Evolutionary conservation across 2,888 invertebrate species (phyloP).

Genomic region (Falcaria lacertinaria): DNA sequence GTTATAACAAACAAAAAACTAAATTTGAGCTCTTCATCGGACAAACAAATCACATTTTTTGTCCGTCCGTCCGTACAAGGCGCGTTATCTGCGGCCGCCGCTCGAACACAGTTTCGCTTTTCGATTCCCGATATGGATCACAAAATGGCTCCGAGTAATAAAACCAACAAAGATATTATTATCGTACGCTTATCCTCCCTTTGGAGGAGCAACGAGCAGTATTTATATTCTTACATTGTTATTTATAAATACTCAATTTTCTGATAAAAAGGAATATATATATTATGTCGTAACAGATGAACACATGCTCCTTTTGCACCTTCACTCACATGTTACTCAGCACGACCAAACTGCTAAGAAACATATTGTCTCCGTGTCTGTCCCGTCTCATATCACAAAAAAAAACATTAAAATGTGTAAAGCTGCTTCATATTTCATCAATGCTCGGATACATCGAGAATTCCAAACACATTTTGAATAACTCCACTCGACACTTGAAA

Average conservation of each 20-base stretch:
- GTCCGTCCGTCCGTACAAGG: slow-evolving; percentile 20
- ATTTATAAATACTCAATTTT: neutral
- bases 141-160: neutral
- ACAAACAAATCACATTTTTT: slow-evolving; percentile 65
- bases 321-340: too few relatives aligned
- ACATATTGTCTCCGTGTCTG: too few relatives aligned
- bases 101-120: slow-evolving; percentile 44
- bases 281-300: too few relatives aligned
- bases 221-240: neutral
- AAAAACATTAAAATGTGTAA: too few relatives aligned
- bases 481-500: slow-evolving; percentile 9
- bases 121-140: slow-evolving; percentile 24
- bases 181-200: neutral
- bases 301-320: too few relatives aligned
- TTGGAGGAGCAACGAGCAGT: neutral
- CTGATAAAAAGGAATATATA: too few relatives aligned
- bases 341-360: too few relatives aligned
- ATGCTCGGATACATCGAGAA: too few relatives aligned
- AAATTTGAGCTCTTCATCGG: slow-evolving; percentile 50
- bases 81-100: slow-evolving; percentile 30
- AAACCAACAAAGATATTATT: neutral
- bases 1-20: slow-evolving; percentile 44
- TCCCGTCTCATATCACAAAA: too few relatives aligned
- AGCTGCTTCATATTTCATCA: too few relatives aligned
- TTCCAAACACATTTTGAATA: neutral